Evolutionary conservation across 2,113 vertebrate genomes (phyloP).

Genomic region (Sakesphorus luctuosus): DNA sequence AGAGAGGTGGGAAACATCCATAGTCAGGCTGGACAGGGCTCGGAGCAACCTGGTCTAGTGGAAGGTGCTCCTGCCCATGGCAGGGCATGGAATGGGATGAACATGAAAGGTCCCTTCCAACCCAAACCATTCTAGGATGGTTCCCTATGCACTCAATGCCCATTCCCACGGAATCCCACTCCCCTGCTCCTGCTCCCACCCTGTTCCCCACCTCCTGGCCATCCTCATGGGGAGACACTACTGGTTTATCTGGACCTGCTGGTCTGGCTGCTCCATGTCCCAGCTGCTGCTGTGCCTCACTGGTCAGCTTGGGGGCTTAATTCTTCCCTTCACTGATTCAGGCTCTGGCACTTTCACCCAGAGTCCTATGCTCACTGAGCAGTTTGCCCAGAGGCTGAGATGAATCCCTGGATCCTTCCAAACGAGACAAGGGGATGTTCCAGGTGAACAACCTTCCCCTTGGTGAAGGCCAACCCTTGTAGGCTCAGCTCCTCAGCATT

Average conservation of each 20-base stretch:
- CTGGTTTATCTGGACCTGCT: not conserved
- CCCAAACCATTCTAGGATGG: not conserved
- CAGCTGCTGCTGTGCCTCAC: fast-evolving
- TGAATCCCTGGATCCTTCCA: not conserved
- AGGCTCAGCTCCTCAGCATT: not conserved
- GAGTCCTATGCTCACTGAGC: fast-evolving
- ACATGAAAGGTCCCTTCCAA: not conserved
- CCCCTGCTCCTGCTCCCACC: not conserved
- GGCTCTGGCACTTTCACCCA: not conserved
- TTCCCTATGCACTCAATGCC: not conserved
- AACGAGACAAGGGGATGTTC: not conserved
- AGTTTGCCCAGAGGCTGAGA: not conserved
- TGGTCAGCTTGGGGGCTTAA: not conserved
- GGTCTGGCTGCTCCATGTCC: not conserved
- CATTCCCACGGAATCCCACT: not conserved
- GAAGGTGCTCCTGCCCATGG: not conserved
- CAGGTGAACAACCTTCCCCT: fast-evolving
- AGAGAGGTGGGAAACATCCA: not conserved
- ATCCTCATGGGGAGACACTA: fast-evolving
- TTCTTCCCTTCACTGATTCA: not conserved
- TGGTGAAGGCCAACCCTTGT: not conserved
- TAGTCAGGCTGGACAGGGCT: not conserved
- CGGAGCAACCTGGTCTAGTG: not conserved
- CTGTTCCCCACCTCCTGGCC: not conserved
- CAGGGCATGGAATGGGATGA: not conserved